Conservation (phyloP, 2,113 vertebrate species). For the Miniopterus natalensis region DNA sequence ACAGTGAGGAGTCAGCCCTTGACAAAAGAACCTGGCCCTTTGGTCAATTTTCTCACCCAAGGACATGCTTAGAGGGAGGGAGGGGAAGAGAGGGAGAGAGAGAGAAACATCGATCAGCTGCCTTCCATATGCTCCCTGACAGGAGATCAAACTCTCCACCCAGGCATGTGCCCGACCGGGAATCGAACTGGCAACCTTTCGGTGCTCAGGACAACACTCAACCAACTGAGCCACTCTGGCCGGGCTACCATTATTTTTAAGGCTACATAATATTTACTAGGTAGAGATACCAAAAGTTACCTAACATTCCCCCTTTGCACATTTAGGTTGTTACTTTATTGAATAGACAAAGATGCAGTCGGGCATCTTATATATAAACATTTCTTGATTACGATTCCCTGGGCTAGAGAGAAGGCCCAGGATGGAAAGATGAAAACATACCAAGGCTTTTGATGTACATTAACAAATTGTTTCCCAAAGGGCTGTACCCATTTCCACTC, state of each 20-base stretch:
- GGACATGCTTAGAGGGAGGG: too few relatives aligned
- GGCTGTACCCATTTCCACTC: slow-evolving; percentile 53
- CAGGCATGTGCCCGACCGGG: too few relatives aligned
- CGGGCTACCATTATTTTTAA: not conserved
- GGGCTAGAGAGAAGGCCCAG: not conserved
- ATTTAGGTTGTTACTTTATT: not conserved
- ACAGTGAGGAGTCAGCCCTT: too few relatives aligned
- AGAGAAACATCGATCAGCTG: too few relatives aligned
- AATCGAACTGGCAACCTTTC: too few relatives aligned
- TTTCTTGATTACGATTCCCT: not conserved
- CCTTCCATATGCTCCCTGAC: too few relatives aligned
- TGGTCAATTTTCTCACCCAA: too few relatives aligned
- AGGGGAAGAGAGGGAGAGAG: too few relatives aligned
- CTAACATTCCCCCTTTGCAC: not conserved
- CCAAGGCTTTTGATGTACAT: not conserved
- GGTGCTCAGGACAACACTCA: too few relatives aligned
- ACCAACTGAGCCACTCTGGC: too few relatives aligned
- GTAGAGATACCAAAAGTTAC: not conserved
- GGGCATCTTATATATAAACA: not conserved
- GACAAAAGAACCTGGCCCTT: too few relatives aligned
- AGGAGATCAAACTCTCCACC: too few relatives aligned
- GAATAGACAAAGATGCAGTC: not conserved
- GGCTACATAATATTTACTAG: not conserved
- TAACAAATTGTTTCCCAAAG: slow-evolving; percentile 40
- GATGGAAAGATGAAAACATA: not conserved